phyloP scores from a whole-genome alignment of 1,140 invertebrate species.

The honey bee (Apis mellifera) region DNA sequence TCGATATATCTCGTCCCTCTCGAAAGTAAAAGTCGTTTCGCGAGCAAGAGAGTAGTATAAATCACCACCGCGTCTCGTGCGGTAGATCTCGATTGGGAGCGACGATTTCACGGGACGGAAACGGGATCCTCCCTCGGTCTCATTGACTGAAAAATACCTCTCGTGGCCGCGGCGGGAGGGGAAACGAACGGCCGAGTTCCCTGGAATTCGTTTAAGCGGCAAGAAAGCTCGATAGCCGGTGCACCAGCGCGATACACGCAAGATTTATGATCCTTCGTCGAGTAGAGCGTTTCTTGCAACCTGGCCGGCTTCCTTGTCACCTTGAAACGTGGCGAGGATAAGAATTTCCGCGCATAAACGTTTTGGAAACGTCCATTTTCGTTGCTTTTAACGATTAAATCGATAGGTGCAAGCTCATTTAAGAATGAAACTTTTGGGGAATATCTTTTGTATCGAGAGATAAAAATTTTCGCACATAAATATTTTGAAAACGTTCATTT shows the following conservation, averaged over 20 bases:
- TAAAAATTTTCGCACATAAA: no score
- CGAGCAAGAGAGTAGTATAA: no score
- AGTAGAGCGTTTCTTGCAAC: constrained; percentile 2
- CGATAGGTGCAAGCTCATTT: no score
- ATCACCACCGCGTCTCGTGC: neutral
- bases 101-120: neutral
- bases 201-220: constrained; percentile 21
- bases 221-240: constrained; percentile 37
- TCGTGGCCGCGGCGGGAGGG: neutral
- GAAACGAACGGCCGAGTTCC: constrained; percentile 5
- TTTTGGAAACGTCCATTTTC: no score
- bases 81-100: no score
- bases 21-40: neutral
- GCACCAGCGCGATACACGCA: neutral
- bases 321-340: neutral
- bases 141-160: constrained; percentile 12
- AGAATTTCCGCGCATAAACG: no score
- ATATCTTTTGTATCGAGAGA: no score
- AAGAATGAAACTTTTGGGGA: no score
- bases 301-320: neutral
- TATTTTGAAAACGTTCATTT: no score
- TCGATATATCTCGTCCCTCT: no score
- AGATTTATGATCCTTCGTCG: constrained; percentile 55
- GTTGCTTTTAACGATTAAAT: no score
- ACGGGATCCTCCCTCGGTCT: constrained; percentile 13